A percentile compares a stretch with the other conserved stretches of the same genome.
phyloP scores from a whole-genome alignment of 1,140 invertebrate genomes.

The Lasioglossum albipes region DNA sequence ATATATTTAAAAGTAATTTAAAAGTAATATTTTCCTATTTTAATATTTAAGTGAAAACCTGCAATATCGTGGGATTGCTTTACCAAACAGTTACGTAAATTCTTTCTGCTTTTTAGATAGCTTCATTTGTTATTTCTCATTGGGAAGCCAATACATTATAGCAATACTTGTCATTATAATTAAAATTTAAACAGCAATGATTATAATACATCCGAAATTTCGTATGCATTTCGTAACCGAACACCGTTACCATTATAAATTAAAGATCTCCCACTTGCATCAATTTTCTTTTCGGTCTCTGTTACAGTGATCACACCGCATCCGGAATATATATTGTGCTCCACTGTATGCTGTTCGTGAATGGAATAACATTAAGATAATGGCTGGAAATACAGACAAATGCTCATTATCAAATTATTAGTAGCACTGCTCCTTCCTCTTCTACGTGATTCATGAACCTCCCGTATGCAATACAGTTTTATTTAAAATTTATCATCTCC shows the following conservation, averaged over 20 bases:
- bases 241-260: background rate
- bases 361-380: conserved; percentile 40
- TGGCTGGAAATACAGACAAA: conserved; percentile 17
- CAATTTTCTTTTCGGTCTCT: conserved; percentile 53
- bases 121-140: too few relatives aligned
- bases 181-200: too few relatives aligned
- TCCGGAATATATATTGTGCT: conserved; percentile 32
- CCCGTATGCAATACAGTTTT: background rate
- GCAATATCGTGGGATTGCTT: too few relatives aligned
- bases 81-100: too few relatives aligned
- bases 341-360: conserved; percentile 14
- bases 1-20: too few relatives aligned
- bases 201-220: too few relatives aligned
- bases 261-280: conserved; percentile 7
- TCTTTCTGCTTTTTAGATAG: too few relatives aligned
- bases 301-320: conserved; percentile 44
- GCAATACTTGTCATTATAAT: too few relatives aligned
- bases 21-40: too few relatives aligned
- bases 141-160: too few relatives aligned
- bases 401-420: background rate
- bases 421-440: background rate
- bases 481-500: background rate
- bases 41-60: too few relatives aligned
- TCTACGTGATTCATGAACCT: background rate
- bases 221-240: background rate